Evolutionary conservation across 2,113 vertebrate species (phyloP).

Genomic region (Pseudolaguvia tuberculata): DNA sequence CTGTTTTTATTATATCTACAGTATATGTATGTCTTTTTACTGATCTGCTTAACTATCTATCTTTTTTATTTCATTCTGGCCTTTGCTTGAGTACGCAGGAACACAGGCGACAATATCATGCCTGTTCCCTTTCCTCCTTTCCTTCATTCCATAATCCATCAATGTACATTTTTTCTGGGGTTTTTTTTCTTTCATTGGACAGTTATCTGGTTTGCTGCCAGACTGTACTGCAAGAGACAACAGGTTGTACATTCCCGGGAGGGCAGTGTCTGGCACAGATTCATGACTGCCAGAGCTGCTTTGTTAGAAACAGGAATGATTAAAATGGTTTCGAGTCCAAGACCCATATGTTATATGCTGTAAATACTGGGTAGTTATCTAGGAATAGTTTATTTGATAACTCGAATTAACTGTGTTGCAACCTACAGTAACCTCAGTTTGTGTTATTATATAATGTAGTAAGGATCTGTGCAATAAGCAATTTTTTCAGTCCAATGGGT

Average conservation of each 20-base stretch:
- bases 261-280: constrained; percentile 56
- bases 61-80: not conserved
- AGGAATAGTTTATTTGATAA: too few species aligned
- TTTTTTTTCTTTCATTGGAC: constrained; percentile 42
- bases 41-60: not conserved
- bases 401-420: too few species aligned
- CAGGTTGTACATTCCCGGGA: constrained; percentile 63
- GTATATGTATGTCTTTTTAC: not conserved
- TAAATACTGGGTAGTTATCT: too few species aligned
- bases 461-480: not conserved
- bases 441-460: not conserved
- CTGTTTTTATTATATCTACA: not conserved
- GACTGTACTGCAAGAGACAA: constrained; percentile 62
- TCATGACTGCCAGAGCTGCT: constrained; percentile 16
- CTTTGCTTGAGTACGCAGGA: constrained; percentile 5
- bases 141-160: not conserved
- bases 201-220: constrained; percentile 59
- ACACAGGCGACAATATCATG: not conserved
- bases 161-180: not conserved
- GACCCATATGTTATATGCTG: not conserved
- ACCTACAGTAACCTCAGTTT: not conserved
- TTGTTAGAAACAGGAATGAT: not conserved
- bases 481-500: not conserved
- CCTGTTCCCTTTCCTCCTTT: constrained; percentile 10
- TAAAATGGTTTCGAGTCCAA: not conserved